Percentiles rank a stretch among this genome's conserved stretches.
These are phyloP conservation scores for Taurulus bubalis DNA, from an alignment of 2,113 vertebrate genomes.

Conservation along the genomic window DNA sequence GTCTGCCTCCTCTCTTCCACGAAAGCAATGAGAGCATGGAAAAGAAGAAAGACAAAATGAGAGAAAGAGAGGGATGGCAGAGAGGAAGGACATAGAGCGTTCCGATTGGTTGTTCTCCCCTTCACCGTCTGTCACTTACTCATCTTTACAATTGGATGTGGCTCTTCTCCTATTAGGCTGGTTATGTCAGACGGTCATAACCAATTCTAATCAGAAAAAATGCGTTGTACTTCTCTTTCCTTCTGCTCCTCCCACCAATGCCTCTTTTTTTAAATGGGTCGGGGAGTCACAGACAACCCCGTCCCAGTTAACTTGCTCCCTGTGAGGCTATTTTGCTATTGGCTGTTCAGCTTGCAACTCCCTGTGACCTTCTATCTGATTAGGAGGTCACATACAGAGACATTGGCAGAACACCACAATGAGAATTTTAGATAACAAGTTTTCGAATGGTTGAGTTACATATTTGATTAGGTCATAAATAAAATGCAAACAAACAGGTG, in stretches of 20 bases:
- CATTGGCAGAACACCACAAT: background rate
- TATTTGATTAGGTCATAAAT: background rate
- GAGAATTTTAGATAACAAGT: background rate
- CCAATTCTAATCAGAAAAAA: constrained; percentile 7
- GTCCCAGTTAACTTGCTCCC: constrained; percentile 44
- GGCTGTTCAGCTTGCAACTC: constrained; percentile 39
- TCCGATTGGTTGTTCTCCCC: constrained; percentile 32
- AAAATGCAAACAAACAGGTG: background rate
- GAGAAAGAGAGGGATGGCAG: constrained; percentile 35
- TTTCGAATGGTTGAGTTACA: background rate
- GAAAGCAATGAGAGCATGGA: constrained; percentile 62
- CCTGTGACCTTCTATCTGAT: constrained; percentile 69
- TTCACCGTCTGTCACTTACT: constrained; percentile 4
- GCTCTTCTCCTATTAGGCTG: constrained; percentile 28
- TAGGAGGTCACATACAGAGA: constrained; percentile 43
- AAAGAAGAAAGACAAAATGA: constrained; percentile 55
- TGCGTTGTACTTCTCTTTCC: constrained; percentile 29
- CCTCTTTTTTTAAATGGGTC: constrained; percentile 28
- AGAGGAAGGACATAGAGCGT: constrained; percentile 39
- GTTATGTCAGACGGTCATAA: constrained; percentile 25
- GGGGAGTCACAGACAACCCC: constrained; percentile 10
- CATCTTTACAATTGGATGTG: constrained; percentile 3
- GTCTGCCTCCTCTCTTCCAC: constrained; percentile 73
- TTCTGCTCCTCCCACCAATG: constrained; percentile 21
- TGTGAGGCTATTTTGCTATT: constrained; percentile 52